These are phyloP conservation scores for Rambutsinella grinnellia DNA, from an alignment of 2,888 invertebrate species.

Conservation along the genomic window DNA sequence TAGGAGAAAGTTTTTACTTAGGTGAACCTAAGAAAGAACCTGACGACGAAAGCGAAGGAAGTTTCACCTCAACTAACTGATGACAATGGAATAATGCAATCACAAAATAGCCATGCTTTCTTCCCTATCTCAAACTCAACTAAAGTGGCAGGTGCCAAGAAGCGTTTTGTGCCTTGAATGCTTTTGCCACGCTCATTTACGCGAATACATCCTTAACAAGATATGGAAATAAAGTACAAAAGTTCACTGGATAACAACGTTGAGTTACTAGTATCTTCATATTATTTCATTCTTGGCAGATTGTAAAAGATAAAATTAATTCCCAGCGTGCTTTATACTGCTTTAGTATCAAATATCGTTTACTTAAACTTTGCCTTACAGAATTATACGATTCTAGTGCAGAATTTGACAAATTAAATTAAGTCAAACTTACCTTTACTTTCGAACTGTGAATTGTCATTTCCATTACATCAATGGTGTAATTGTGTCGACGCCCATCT, in stretches of 20 bases:
- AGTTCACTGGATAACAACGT: conserved; percentile 34
- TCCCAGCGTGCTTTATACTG: conserved; percentile 28
- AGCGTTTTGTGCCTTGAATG: conserved; percentile 7
- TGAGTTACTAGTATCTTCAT: conserved; percentile 28
- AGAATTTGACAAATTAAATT: no score
- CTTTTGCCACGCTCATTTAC: neutral
- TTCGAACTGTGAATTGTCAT: conserved; percentile 95
- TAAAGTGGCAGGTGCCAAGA: conserved; percentile 2
- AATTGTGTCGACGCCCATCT: conserved; percentile 89
- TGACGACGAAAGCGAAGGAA: no score
- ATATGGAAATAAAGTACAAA: neutral
- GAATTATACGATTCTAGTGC: no score
- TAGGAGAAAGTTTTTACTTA: neutral
- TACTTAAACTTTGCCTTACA: no score
- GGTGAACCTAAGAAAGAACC: no score
- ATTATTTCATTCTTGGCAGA: conserved; percentile 24
- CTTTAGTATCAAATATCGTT: no score
- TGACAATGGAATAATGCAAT: neutral
- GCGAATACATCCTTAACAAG: neutral
- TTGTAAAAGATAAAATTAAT: conserved; percentile 40
- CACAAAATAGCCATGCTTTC: neutral
- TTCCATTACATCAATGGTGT: conserved; percentile 90
- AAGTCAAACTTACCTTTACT: conserved; percentile 77
- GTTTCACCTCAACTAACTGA: no score
- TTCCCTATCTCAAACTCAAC: conserved; percentile 13